Conservation (phyloP, 2,797 vertebrate species). For the Eremophila alpestris region DNA sequence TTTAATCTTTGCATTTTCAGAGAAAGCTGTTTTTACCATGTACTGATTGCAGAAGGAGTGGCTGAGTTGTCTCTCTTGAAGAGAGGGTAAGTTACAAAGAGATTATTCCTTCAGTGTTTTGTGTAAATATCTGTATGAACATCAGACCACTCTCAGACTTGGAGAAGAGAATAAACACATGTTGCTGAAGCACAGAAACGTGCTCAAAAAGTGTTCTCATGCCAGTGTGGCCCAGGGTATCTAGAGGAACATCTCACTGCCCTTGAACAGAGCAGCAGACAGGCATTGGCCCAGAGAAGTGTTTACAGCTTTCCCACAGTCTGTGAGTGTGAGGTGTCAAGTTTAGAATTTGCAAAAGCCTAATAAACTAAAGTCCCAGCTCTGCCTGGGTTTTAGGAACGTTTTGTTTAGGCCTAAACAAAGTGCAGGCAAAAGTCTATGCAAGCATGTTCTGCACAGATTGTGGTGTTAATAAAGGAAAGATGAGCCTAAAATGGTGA, state of each 20-base stretch:
- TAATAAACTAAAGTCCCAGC: not conserved
- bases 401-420: not conserved
- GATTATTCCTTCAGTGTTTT: constrained; percentile 9
- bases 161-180: constrained; percentile 33
- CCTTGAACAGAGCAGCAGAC: not conserved
- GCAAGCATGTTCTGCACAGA: not conserved
- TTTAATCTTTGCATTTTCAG: not conserved
- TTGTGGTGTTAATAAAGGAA: not conserved
- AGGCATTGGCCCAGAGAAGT: not conserved
- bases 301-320: not conserved
- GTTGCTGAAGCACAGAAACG: not conserved
- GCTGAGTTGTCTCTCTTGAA: not conserved
- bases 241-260: not conserved
- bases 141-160: not conserved
- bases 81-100: constrained; percentile 10
- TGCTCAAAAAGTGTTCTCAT: not conserved
- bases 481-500: not conserved
- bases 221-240: not conserved
- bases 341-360: not conserved
- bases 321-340: not conserved
- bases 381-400: not conserved
- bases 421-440: not conserved
- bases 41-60: constrained; percentile 57
- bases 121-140: constrained; percentile 9
- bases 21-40: not conserved